Evolutionary conservation across 1,140 invertebrate genomes (phyloP), one percentile per base, ranked within the genome.

Genomic region (Leguminivora glycinivorella): DNA sequence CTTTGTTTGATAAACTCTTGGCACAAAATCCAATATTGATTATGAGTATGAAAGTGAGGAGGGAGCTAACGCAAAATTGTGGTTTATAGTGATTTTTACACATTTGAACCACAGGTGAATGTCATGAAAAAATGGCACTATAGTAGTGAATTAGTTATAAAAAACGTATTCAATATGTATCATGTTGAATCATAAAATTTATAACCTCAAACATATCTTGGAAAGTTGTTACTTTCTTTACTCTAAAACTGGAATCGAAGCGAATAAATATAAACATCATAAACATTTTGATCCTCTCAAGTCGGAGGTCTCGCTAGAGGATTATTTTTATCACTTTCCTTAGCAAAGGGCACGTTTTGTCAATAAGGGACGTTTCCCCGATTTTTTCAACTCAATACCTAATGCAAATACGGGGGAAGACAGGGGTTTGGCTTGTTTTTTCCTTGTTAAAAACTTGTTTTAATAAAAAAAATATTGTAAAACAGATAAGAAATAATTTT

Each of bases 301-400:
- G 6, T 52, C n/a, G 47, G 5, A 52, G 7, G 43, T 67, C n/a
- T 56, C 56, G 29, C 47, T 58, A 47, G 67, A 47, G 78, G 79
- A 81, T 85, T 83, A 83, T 74, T 83, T 83, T 81, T 82, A 81
- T 85, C 83, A 84, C 85, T 86, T 70, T n/a, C 58, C 68, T 74
- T 56, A 70, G 80, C 73, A 76, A 81, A 81, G 77, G 76, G 80
- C 85, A 83, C 81, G 84, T 84, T 83, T 84, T 81, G 85, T 87
- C 80, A 87, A 89, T 85, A 87, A 85, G 77, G 78, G 78, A 74
- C 70, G 72, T 77, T 78, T 76, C 77, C 75, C 81, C 78, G 77
- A 85, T 84, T 87, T 82, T 75, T 76, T 77, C 74, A 72, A 72
- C 77, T 83, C 83, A 84, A 83, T 82, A 80, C 75, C 75, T 76